Conservation (phyloP, 2,797 vertebrate genomes). For the Perodicticus potto region DNA sequence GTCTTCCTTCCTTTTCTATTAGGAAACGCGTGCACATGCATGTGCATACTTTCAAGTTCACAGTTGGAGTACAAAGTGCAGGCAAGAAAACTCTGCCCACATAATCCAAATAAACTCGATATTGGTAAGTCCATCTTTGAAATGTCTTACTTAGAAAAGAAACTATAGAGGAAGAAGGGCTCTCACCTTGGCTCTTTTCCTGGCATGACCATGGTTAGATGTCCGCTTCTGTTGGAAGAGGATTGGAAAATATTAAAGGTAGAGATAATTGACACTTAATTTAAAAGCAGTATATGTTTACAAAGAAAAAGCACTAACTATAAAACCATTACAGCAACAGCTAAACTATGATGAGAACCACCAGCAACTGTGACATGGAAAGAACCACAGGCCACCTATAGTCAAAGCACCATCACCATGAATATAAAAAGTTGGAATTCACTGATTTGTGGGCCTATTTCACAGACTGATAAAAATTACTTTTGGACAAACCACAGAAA, state of each 20-base stretch:
- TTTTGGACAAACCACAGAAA: conserved; percentile 35
- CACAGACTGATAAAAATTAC: conserved; percentile 35
- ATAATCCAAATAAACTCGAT: neutral
- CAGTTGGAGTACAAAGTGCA: neutral
- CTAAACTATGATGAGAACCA: conserved; percentile 17
- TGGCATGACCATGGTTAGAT: conserved; percentile 95
- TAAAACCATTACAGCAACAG: conserved; percentile 5
- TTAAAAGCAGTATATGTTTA: conserved; percentile 53
- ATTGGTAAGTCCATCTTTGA: neutral
- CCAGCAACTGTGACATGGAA: conserved; percentile 3
- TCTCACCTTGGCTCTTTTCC: conserved; percentile 98
- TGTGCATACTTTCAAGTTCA: neutral
- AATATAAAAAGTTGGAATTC: neutral
- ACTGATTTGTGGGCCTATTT: conserved; percentile 5
- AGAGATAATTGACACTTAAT: conserved; percentile 16
- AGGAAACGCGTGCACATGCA: neutral
- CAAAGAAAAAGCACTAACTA: conserved; percentile 50
- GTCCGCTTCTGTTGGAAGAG: conserved; percentile 91
- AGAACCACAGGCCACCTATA: neutral
- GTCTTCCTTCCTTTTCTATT: neutral
- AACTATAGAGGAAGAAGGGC: neutral
- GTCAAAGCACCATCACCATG: conserved; percentile 47
- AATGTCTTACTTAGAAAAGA: neutral
- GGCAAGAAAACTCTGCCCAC: conserved; percentile 7
- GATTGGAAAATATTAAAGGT: conserved; percentile 71